Conservation (phyloP, 1,140 invertebrate genomes). For the Tetramorium simillimum region DNA sequence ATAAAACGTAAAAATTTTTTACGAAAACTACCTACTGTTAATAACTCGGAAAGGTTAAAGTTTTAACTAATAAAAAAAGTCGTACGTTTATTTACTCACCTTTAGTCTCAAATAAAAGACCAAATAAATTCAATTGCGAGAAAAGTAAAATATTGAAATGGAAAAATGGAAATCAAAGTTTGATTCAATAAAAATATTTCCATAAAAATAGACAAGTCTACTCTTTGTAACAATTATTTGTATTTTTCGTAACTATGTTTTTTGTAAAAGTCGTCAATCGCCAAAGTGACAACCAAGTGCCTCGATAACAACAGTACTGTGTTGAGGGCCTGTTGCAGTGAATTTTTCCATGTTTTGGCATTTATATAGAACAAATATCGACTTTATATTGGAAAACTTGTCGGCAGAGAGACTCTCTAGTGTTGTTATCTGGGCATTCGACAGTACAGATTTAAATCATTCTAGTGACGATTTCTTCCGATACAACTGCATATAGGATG, state of each 20-base stretch:
- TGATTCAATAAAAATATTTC: conserved; percentile 29
- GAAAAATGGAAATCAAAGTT: conserved; percentile 51
- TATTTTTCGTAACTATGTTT: conserved; percentile 41
- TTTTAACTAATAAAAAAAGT: background rate
- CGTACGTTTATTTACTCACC: conserved; percentile 19
- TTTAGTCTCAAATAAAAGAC: background rate
- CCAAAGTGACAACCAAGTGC: conserved; percentile 49
- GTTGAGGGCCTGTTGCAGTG: conserved; percentile 37
- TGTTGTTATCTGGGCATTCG: conserved; percentile 56
- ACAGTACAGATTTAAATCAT: conserved; percentile 59
- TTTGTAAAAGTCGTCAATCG: conserved; percentile 27
- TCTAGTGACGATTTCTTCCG: conserved; percentile 52
- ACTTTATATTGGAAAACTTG: conserved; percentile 69
- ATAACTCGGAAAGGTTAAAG: background rate
- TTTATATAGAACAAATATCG: conserved; percentile 64
- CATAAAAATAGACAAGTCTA: conserved; percentile 33
- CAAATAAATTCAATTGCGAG: conserved; percentile 29
- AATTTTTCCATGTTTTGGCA: conserved; percentile 68
- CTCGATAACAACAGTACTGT: conserved; percentile 41
- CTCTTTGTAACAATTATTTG: conserved; percentile 57
- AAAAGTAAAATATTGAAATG: conserved; percentile 24
- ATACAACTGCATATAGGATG: conserved; percentile 27
- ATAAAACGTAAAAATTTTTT: background rate
- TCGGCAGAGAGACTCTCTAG: conserved; percentile 54
- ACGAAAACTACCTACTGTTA: background rate